Evolutionary conservation across 2,113 vertebrate genomes (phyloP), one percentile per base, ranked within the genome.

Genomic region (Plestiodon gilberti): DNA sequence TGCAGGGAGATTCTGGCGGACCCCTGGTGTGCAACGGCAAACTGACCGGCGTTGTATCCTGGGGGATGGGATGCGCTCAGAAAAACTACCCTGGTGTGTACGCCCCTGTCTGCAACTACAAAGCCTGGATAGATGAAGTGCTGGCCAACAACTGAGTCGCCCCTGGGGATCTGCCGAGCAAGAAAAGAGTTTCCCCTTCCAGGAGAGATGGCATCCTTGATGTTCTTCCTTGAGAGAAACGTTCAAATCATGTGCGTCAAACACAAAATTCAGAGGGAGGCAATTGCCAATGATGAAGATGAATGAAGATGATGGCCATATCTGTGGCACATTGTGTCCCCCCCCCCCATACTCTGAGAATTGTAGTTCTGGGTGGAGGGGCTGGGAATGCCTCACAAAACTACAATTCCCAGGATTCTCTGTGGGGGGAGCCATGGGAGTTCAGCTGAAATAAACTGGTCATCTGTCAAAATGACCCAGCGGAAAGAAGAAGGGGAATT

Each of bases 11-110:
- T 93, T 97, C 97, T 1, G 96, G 97, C 62, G 97, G 97, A 59
- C 97, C 97, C 10, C 91, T 98, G 83, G 95, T 96, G 78, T 97
- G 96, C 81, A 94, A 91, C 10, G 87, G 87, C 35, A 85, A 90
- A 93, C 95, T 97, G 81, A 96, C 96, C 85, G 96, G 97, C 77
- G 90, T 97, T 3, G 97, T 97, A 88, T 97, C 97, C 88, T 98
- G 97, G 97, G 97, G 97, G 73, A 93, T 95, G 0, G 97, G 97
- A 78, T 98, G 97, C 55, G 97, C 97, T 55, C 89, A 93, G 92
- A 96, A 43, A 89, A 94, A 96, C 93, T 89, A 71, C 35, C 97
- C 97, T 33, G 96, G 97, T 13, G 96, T 97, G 81, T 97, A 97
- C 76, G n/a, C 95, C 78, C 96, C 96, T 78, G 95, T 97, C 89